Base-by-base conservation (phyloP, 2,888 invertebrate species). In the Orchestes rusci region DNA sequence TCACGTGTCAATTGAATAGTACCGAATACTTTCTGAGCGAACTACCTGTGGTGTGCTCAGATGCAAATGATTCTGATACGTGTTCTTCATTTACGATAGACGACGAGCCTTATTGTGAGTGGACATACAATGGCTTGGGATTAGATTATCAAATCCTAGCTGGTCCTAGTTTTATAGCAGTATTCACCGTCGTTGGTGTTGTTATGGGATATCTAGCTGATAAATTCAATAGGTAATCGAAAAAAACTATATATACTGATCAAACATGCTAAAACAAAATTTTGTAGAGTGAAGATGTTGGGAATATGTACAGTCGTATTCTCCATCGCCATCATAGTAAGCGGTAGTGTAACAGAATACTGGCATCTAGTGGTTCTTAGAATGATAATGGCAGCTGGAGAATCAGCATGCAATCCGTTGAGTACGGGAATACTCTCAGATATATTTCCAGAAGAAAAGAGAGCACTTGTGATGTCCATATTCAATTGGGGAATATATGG, bases 401-500 rank as follows among this genome's bases (percentile, higher is more conserved):
- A 91, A 64, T 83, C 89, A 1, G 90, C 87, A 2, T 88, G 89
- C 65, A 90, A 90, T 70, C 91, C 91, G 0, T 67, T 91, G 45
- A 84, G 88, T 0, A 89, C 89, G 0, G 90, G 90, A 4, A 80
- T 89, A 34, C 72, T 89, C 46, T 84, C 86, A 0, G 88, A 89
- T 61, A 77, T 87, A 59, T 87, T 88, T 62, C 79, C 82, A 0
- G 86, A 86, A 62, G 75, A 79, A 50, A 84, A 89, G 60, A 76
- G 93, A 43, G 93, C 89, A 1, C 68, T 92, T 30, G 93, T 92
- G 10, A 82, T 93, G 75, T 90, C 92, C 1, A 80, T 94, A 50
- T 93, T 93, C 73, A 93, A 93, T 68, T 93, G 92, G 92, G 93
- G 94, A 8, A 92, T 93, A 55, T 94, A 93, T 62, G 89, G 92